Evolutionary conservation across 2,797 vertebrate species (phyloP), one percentile per base, ranked within the genome.

Genomic region (Moxostoma hubbsi): DNA sequence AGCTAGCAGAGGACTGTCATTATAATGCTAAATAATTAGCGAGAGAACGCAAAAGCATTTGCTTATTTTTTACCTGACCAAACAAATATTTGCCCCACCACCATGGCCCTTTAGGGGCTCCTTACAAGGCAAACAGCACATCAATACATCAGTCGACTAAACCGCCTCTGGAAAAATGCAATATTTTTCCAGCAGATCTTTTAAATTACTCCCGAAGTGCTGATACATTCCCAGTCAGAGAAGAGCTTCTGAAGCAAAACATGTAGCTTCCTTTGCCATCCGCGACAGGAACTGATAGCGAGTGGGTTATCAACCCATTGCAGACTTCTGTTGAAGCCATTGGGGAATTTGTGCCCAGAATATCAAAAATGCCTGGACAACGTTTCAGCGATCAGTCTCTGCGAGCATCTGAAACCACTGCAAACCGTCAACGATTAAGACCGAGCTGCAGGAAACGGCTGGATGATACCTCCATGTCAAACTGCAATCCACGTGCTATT

Each of bases 391-490:
- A 18, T 66, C 70, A 8, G 63, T 73, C 47, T 74, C 62, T 7
- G 8, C 61, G 5, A 46, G 61, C 45, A 65, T 64, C 68, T 79
- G 46, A 74, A 58, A 66, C 71, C 43, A 59, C 46, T 5, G 58
- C n/a, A 63, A 46, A 71, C 49, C 24, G 47, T 63, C 49, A 1
- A 1, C n/a, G 67, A 90, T 88, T 79, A 77, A 45, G 84, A 88
- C 86, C 87, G 85, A 84, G 86, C 84, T 79, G 75, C 82, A 68
- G 71, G 80, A 45, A 43, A 86, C 86, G 84, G 77, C 82, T 75
- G 85, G 81, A 85, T 87, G 87, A 90, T 90, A 90, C 82, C 85
- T 88, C 85, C 85, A 82, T 72, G 81, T 90, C 87, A 84, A 89
- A 90, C 78, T 74, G 55, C 70, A 81, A 84, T 89, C 87, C 87